A percentile compares a stretch with the other conserved stretches of the same genome.
These are phyloP conservation scores for Muschampia staudingeri DNA, from an alignment of 2,888 invertebrate genomes.

Conservation along the genomic window DNA sequence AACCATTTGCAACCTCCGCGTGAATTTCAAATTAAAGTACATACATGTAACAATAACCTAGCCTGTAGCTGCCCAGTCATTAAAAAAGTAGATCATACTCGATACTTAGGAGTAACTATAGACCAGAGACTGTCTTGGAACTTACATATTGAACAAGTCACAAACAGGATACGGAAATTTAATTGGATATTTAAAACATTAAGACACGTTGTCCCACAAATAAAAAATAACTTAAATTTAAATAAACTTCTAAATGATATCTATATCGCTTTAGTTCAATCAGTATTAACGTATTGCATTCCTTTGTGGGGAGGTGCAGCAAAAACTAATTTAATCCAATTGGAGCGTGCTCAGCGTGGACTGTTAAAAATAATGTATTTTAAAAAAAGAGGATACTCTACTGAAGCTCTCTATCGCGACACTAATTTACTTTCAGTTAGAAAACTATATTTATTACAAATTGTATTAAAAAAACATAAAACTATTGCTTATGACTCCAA, in stretches of 20 bases:
- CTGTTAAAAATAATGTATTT: constrained; percentile 48
- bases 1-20: background rate
- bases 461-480: constrained; percentile 73
- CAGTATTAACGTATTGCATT: constrained; percentile 46
- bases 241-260: constrained; percentile 29
- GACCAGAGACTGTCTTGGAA: constrained; percentile 40
- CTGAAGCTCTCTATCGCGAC: constrained; percentile 3
- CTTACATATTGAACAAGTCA: constrained; percentile 32
- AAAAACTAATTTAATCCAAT: constrained; percentile 29
- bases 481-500: constrained; percentile 36
- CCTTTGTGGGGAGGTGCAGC: constrained; percentile 51
- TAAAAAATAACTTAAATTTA: background rate
- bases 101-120: constrained; percentile 40
- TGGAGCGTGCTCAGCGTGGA: constrained; percentile 50
- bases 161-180: constrained; percentile 34
- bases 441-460: constrained; percentile 23
- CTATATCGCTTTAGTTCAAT: constrained; percentile 46
- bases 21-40: constrained; percentile 40
- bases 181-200: constrained; percentile 55
- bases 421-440: constrained; percentile 22
- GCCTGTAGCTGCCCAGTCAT: constrained; percentile 27
- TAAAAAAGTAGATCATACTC: constrained; percentile 3
- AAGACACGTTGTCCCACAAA: constrained; percentile 36
- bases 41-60: background rate
- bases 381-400: constrained; percentile 34